A percentile compares a stretch with the other conserved stretches of the same genome.
Conservation (phyloP, 92 coral and sea anemone species). For the Epizoanthus scotinus region DNA sequence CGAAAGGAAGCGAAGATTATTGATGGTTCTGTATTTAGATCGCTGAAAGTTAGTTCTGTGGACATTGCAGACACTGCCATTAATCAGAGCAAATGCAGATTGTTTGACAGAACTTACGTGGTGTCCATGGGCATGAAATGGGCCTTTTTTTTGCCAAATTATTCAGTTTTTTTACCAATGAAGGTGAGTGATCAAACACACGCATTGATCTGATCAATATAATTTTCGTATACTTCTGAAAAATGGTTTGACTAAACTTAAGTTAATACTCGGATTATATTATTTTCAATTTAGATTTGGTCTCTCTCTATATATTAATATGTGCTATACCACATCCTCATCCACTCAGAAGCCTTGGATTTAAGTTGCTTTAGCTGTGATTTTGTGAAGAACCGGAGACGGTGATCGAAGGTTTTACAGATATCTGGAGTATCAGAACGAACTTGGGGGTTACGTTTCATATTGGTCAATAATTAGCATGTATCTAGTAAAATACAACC, state of each 20-base stretch:
- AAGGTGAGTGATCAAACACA: conserved; percentile 75
- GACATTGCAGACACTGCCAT: background rate
- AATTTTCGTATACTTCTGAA: too few species aligned
- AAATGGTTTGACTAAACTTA: background rate
- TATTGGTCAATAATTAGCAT: too few species aligned
- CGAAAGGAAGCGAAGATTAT: background rate
- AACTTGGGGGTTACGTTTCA: too few species aligned
- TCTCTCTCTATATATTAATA: background rate
- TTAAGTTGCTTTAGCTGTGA: too few species aligned
- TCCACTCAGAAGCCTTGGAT: too few species aligned
- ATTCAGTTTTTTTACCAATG: conserved; percentile 91
- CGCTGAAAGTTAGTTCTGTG: conserved; percentile 2
- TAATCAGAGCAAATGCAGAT: conserved; percentile 13
- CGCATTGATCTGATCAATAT: conserved; percentile 12
- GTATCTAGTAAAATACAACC: too few species aligned
- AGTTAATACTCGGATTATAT: background rate
- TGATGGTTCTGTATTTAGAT: background rate
- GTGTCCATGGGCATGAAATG: conserved; percentile 76
- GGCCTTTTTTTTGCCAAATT: conserved; percentile 91
- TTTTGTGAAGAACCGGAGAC: too few species aligned
- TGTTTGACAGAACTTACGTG: conserved; percentile 16
- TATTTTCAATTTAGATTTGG: background rate
- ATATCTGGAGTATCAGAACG: too few species aligned
- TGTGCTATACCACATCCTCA: too few species aligned
- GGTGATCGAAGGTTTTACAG: too few species aligned